These are phyloP conservation scores for Rhingia campestris DNA, from an alignment of 2,888 invertebrate genomes.

Conservation along the genomic window DNA sequence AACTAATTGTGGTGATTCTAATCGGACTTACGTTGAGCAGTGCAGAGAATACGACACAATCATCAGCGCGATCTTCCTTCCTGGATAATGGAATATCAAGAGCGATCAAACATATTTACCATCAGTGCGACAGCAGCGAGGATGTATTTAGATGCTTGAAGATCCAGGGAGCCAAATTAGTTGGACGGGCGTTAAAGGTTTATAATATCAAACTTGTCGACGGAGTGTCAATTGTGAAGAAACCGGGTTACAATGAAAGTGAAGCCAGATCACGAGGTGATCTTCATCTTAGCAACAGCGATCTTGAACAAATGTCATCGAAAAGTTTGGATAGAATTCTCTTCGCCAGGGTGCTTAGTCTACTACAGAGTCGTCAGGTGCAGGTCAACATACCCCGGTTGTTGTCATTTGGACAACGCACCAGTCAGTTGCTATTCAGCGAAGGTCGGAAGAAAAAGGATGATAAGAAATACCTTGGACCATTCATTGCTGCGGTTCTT, in stretches of 20 bases:
- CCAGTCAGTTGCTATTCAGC: constrained; percentile 79
- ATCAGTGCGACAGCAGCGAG: constrained; percentile 86
- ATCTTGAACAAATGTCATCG: constrained; percentile 85
- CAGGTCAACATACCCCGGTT: constrained; percentile 84
- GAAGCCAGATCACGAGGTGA: constrained; percentile 77
- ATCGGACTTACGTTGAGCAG: constrained; percentile 37
- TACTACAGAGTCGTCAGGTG: constrained; percentile 86
- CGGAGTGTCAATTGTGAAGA: constrained; percentile 85
- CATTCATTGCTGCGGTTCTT: constrained; percentile 87
- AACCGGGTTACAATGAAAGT: constrained; percentile 64
- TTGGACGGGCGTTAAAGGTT: constrained; percentile 86
- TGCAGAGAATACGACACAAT: constrained; percentile 29
- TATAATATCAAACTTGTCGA: constrained; percentile 86
- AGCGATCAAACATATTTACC: constrained; percentile 80
- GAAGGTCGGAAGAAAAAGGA: constrained; percentile 86
- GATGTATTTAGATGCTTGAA: constrained; percentile 89
- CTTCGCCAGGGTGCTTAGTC: constrained; percentile 84
- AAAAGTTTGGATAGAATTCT: constrained; percentile 86
- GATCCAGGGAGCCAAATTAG: constrained; percentile 87
- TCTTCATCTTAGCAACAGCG: constrained; percentile 84
- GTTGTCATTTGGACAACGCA: constrained; percentile 83
- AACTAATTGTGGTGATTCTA: constrained; percentile 52
- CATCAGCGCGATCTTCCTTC: constrained; percentile 68
- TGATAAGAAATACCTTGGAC: constrained; percentile 85
- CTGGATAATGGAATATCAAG: constrained; percentile 79